Evolutionary conservation across 2,113 vertebrate genomes (phyloP), one percentile per base, ranked within the genome.

Genomic region (Setophaga petechia): DNA sequence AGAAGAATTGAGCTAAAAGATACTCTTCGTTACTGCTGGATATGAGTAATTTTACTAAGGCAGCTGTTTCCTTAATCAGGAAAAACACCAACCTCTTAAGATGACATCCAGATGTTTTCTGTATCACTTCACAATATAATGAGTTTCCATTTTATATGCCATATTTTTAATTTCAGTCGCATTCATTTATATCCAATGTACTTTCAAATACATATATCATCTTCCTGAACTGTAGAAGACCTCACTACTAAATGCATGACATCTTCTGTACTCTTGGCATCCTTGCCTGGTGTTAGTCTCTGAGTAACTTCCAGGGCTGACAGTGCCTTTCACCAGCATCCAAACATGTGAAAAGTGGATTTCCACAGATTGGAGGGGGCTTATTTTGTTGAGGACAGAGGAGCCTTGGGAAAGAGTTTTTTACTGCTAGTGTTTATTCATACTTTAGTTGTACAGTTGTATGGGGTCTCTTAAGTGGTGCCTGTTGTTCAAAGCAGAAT

Each of bases 61-160:
- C 97, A 97, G 95, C 96, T 97, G 97, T 95, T 96, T 94, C 76
- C 66, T 96, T 95, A 90, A 94, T 96, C 90, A 82, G 58, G 76
- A 90, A 93, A 58, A 90, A 10, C 61, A 63, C 65, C 73, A 68
- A 82, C 37, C 58, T 73, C 76, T 75, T 68, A 78, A 65, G 80
- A 96, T 55, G 73, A 65, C 69, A 89, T 90, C 68, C 94, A 95
- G 93, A 92, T 96, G 95, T 96, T 80, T 92, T 93, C 86, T 89
- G 68, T 94, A 76, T 92, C 3, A 2, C 69, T 94, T 93, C 76
- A 72, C 61, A 68, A 21, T 68, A 35, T 80, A 77, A 80, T 88
- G 85, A 86, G 25, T 83, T 91, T 68, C 25, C 25, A 35, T 93
- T 92, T 39, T 84, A 35, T 61, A 57, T 86, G 49, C 57, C 15